A percentile compares a stretch with the other conserved stretches of the same genome.
These are phyloP conservation scores for Mus pahari DNA, from an alignment of 2,113 vertebrate genomes.

Conservation along the genomic window DNA sequence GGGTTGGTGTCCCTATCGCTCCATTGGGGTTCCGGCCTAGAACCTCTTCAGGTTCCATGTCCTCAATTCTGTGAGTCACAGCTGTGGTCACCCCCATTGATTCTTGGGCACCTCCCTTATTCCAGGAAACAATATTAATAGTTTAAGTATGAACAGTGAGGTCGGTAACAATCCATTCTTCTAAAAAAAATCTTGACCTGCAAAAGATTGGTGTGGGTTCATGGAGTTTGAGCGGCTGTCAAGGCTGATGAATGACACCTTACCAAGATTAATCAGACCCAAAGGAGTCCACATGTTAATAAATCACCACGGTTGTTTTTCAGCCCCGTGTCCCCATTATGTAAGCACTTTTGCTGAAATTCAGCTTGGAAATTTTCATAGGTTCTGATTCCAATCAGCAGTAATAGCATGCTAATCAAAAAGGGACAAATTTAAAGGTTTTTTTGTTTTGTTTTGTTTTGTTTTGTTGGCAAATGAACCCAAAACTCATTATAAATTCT, in stretches of 20 bases:
- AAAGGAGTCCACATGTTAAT: slow-evolving; percentile 21
- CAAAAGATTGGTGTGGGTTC: background rate
- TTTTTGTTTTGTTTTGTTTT: background rate
- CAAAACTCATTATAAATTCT: slow-evolving; percentile 38
- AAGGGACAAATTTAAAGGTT: background rate
- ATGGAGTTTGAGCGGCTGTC: background rate
- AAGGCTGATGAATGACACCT: slow-evolving; percentile 28
- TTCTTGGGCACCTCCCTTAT: background rate
- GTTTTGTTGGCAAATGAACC: background rate
- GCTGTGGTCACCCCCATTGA: too few species aligned
- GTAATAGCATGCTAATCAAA: slow-evolving; percentile 49
- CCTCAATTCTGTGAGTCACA: too few species aligned
- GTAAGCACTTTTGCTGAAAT: slow-evolving; percentile 55
- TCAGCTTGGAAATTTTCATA: slow-evolving; percentile 44
- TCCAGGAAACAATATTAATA: background rate
- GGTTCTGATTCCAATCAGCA: slow-evolving; percentile 55
- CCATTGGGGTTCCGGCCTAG: too few species aligned
- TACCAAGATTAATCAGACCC: slow-evolving; percentile 28
- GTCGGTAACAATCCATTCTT: background rate
- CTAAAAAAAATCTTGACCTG: background rate
- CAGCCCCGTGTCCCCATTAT: background rate
- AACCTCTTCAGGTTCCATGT: too few species aligned
- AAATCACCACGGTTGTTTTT: slow-evolving; percentile 14
- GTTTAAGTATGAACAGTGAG: background rate
- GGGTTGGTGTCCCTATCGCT: too few species aligned